These are phyloP conservation scores for Macrophya annulata DNA, from an alignment of 2,888 invertebrate genomes.

Conservation along the genomic window DNA sequence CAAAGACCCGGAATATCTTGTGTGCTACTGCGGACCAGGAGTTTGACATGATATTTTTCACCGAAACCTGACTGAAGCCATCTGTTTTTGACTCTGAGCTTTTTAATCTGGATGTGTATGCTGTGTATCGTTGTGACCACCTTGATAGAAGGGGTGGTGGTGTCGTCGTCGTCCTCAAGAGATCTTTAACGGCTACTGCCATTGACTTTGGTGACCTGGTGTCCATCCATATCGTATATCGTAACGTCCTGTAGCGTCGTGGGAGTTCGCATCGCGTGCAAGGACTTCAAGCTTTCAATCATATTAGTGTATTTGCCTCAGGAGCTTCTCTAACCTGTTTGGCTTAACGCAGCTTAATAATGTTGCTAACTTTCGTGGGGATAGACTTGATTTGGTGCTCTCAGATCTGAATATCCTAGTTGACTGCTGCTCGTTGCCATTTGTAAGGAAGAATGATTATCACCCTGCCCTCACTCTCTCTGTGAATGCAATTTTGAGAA, in stretches of 20 bases:
- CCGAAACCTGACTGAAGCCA: slow-evolving; percentile 1
- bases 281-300: too few relatives aligned
- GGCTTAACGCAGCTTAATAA: not conserved
- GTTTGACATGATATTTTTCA: not conserved
- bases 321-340: not conserved
- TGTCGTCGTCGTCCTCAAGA: not conserved
- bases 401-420: not conserved
- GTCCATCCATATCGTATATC: too few relatives aligned
- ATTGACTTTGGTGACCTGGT: not conserved
- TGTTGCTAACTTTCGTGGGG: not conserved
- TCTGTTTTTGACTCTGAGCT: not conserved
- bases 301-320: not conserved
- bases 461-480: not conserved
- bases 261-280: too few relatives aligned
- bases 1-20: not conserved
- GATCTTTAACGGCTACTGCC: not conserved
- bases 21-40: slow-evolving; percentile 5
- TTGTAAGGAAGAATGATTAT: not conserved
- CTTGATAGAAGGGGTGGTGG: not conserved
- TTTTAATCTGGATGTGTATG: not conserved
- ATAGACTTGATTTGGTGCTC: not conserved
- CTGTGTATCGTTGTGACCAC: not conserved
- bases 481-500: not conserved
- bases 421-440: not conserved
- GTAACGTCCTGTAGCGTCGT: too few relatives aligned